Evolutionary conservation across 2,113 vertebrate species (phyloP).

Genomic region (Oryzias javanicus): DNA sequence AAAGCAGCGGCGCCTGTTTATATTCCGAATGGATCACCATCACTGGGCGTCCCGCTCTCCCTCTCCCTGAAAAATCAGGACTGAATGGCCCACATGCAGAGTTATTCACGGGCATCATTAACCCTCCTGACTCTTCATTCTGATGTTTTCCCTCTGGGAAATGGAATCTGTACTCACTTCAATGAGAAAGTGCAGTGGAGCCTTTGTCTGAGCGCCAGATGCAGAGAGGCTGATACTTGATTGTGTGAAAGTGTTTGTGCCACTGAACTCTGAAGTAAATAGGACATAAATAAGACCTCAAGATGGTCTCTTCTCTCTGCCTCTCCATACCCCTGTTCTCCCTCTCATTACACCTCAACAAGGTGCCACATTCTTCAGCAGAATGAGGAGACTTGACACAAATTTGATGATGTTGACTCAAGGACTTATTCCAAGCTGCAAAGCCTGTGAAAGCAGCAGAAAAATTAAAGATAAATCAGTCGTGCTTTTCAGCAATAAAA

Average conservation of each 20-base stretch:
- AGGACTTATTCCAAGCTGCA: constrained; percentile 1
- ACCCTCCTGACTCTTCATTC: constrained; percentile 76
- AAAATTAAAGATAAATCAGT: not conserved
- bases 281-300: constrained; percentile 13
- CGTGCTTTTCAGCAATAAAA: not conserved
- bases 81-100: constrained; percentile 72
- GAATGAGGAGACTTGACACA: constrained; percentile 28
- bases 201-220: constrained; percentile 67
- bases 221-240: constrained; percentile 57
- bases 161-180: constrained; percentile 64
- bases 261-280: constrained; percentile 65
- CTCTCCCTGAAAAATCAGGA: constrained; percentile 60
- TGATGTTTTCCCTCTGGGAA: constrained; percentile 77
- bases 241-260: constrained; percentile 57
- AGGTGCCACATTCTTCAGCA: constrained; percentile 23
- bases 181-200: constrained; percentile 70
- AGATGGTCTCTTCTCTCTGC: constrained; percentile 40
- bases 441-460: too few species aligned
- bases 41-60: constrained; percentile 36
- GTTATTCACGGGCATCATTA: constrained; percentile 86
- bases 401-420: constrained; percentile 21
- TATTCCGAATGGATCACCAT: constrained; percentile 77
- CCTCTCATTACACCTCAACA: constrained; percentile 32
- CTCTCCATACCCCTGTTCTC: constrained; percentile 24
- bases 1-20: constrained; percentile 76